Percentiles rank a stretch among this genome's conserved stretches.
Conservation (phyloP, 2,113 vertebrate species). For the Calypte anna region DNA sequence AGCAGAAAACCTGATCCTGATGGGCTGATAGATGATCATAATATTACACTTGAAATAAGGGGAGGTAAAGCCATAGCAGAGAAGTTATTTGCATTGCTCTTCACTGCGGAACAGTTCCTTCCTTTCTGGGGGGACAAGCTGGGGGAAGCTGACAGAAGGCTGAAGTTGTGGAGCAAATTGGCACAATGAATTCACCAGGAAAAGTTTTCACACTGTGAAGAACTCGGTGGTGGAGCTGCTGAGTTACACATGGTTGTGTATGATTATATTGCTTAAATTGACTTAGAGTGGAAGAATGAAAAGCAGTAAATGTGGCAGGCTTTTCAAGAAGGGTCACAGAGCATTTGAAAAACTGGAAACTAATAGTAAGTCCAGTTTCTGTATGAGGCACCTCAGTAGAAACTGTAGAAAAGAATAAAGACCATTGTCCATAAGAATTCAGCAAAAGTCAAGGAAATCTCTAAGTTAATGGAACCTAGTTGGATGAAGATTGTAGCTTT, state of each 20-base stretch:
- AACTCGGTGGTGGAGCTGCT: background rate
- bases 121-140: background rate
- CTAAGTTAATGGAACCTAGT: background rate
- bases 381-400: background rate
- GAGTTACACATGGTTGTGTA: background rate
- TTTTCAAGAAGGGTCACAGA: constrained; percentile 1
- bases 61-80: background rate
- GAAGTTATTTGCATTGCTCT: constrained; percentile 53
- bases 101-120: constrained; percentile 19
- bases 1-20: background rate
- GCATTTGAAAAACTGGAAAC: background rate
- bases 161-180: constrained; percentile 10
- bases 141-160: constrained; percentile 20
- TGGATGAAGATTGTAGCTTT: background rate
- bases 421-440: background rate
- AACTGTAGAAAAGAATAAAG: background rate
- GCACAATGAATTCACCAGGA: constrained; percentile 9
- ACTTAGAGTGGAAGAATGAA: constrained; percentile 34
- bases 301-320: constrained; percentile 33
- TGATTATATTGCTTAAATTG: constrained; percentile 12
- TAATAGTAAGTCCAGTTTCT: background rate
- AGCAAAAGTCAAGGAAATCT: background rate
- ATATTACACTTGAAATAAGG: background rate
- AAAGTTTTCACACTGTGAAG: constrained; percentile 36
- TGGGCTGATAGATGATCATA: background rate